Base-by-base conservation (phyloP, 1,140 invertebrate genomes). In the Magallana angulata region DNA sequence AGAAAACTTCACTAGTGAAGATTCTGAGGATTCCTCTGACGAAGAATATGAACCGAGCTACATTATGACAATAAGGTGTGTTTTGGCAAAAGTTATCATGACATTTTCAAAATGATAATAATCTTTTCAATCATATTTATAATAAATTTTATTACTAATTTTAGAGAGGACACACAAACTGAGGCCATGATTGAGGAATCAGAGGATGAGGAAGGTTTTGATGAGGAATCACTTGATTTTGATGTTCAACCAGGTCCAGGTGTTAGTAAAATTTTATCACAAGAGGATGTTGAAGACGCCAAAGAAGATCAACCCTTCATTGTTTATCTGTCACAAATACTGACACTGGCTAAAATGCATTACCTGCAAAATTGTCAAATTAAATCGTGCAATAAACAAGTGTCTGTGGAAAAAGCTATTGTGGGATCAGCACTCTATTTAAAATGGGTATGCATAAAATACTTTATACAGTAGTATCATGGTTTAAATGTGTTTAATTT, bases 351-450 rank as follows among this genome's bases (percentile, higher is more conserved):
- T 68, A 18, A 68, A 68, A 6, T 68, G 64, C 64, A 18, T 68
- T 16, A 4, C 64, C 64, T 68, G n/a, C 16, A 1, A 68, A 68
- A 68, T 68, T 68, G 64, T 68, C 64, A 68, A 18, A 16, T 68
- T 18, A 68, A 68, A 68, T 16, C 14, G n/a, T 68, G 64, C 64
- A 68, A 68, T n/a, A 68, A 68, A 68, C n/a, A 16, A 68, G 14
- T 68, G 64, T 18, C 14, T 68, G 14, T 68, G 64, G 64, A 68
- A 18, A 68, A 68, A 68, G 64, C 64, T 68, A 7, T 68, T 16
- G 64, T 68, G 14, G 64, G 64, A 68, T 68, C 64, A 68, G 64
- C 64, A 68, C 64, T 68, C 64, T 68, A 68, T 68, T 68, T 68
- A 16, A 68, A 68, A 68, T 68, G 64, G 64, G 64, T 68, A 68